Evolutionary conservation across 2,888 invertebrate genomes (phyloP).

Genomic region (Hyalella azteca): DNA sequence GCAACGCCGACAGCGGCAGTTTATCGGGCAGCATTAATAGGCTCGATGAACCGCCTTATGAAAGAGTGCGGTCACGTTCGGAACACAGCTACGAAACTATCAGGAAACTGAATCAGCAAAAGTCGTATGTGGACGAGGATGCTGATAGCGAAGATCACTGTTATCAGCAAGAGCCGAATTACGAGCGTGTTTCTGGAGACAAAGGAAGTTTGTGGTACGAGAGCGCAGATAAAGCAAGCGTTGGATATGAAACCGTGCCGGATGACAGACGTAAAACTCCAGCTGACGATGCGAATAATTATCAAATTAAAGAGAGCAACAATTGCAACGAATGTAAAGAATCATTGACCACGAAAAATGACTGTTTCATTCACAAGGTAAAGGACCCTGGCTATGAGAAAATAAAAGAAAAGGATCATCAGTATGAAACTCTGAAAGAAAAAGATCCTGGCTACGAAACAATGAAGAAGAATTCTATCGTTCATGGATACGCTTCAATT

Average conservation of each 20-base stretch:
- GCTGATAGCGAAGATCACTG: conserved; percentile 16
- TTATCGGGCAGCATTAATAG: conserved; percentile 16
- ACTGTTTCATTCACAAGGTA: conserved; percentile 17
- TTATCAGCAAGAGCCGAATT: conserved; percentile 37
- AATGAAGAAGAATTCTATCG: conserved; percentile 6
- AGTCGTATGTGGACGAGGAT: not conserved
- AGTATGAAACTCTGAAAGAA: conserved; percentile 46
- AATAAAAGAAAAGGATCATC: conserved; percentile 44
- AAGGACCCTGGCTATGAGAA: conserved; percentile 52
- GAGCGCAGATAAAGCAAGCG: conserved; percentile 45
- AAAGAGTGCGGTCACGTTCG: conserved; percentile 48
- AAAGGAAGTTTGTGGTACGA: conserved; percentile 54
- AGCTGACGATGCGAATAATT: not conserved
- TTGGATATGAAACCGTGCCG: conserved; percentile 50
- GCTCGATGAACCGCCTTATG: conserved; percentile 53
- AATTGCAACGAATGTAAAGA: conserved; percentile 24
- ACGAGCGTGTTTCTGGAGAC: conserved; percentile 40
- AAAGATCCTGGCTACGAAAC: conserved; percentile 59
- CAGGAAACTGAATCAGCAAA: conserved; percentile 40
- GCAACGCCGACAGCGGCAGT: conserved; percentile 34
- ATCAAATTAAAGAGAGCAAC: conserved; percentile 22
- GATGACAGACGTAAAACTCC: not conserved
- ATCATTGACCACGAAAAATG: not conserved
- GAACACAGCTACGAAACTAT: conserved; percentile 56
- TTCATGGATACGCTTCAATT: conserved; percentile 56